A percentile compares a stretch with the other conserved stretches of the same genome.
These are phyloP conservation scores for Caenorhabditis brenneri DNA, from an alignment of 1,140 invertebrate genomes.

Conservation along the genomic window DNA sequence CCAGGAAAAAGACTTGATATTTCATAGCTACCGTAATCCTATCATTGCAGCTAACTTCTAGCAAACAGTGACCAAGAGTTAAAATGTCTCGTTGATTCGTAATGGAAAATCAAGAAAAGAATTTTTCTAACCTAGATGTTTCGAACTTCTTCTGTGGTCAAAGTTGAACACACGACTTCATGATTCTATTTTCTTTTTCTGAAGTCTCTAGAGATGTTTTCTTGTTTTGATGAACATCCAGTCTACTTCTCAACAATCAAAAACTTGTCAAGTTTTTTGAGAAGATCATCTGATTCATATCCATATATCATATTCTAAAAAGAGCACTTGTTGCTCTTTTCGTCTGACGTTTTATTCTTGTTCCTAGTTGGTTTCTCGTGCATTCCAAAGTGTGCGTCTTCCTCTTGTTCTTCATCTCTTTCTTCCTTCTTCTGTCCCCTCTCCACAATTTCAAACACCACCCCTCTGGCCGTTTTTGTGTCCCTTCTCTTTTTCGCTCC, in stretches of 20 bases:
- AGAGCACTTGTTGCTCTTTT: conserved; percentile 10
- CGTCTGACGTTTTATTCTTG: not conserved
- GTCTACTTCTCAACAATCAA: not conserved
- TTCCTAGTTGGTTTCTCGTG: conserved; percentile 20
- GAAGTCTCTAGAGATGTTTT: not conserved
- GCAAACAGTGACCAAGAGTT: no score
- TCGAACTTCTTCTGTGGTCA: not conserved
- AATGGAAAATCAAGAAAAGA: not conserved
- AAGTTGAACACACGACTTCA: not conserved
- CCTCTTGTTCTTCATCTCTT: conserved; percentile 17
- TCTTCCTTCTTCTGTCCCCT: not conserved
- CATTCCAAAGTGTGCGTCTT: conserved; percentile 36
- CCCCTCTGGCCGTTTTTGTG: not conserved
- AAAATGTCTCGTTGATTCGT: no score
- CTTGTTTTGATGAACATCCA: not conserved
- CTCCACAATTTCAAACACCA: conserved; percentile 20
- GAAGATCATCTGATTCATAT: not conserved
- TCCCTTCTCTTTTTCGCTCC: not conserved
- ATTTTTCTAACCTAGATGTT: no score
- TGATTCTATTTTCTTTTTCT: not conserved
- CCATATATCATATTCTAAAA: not conserved
- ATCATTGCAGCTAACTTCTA: no score
- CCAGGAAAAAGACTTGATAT: no score
- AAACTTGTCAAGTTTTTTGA: no score
- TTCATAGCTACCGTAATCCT: no score